These are phyloP conservation scores for Lochmaea crataegi DNA, from an alignment of 2,888 invertebrate genomes.

Conservation along the genomic window DNA sequence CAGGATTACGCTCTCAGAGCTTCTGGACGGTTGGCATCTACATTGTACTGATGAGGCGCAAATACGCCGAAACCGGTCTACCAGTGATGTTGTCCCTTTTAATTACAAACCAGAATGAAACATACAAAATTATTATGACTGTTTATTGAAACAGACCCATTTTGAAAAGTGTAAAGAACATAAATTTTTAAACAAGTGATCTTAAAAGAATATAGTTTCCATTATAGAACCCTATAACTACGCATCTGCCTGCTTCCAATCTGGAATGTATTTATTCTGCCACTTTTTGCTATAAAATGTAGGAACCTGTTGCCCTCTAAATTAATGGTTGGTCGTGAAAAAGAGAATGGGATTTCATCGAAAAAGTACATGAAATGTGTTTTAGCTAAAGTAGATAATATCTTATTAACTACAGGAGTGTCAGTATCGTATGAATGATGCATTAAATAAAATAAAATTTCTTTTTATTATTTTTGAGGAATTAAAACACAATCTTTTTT, in stretches of 20 bases:
- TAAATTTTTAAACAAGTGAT: background rate
- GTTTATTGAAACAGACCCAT: no score
- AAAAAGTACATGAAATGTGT: slow-evolving; percentile 41
- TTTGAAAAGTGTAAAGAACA: no score
- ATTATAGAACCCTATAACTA: background rate
- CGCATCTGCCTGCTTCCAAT: background rate
- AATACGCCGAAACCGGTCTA: no score
- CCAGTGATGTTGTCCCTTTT: no score
- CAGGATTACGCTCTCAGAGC: no score
- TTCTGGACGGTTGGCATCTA: no score
- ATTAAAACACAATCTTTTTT: no score
- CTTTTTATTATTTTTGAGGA: no score
- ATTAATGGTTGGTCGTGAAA: slow-evolving; percentile 33
- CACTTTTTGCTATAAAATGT: slow-evolving; percentile 20
- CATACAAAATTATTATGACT: no score
- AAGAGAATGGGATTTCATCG: slow-evolving; percentile 34
- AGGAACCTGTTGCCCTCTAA: slow-evolving; percentile 32
- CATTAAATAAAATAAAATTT: no score
- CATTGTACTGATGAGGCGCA: no score
- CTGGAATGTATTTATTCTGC: slow-evolving; percentile 30
- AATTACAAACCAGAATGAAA: no score
- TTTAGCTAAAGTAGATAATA: slow-evolving; percentile 32
- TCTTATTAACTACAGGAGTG: background rate
- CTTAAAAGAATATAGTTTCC: background rate
- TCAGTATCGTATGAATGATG: background rate